Evolutionary conservation across 2,113 vertebrate species (phyloP).

Genomic region (Vulpes ferrilata): DNA sequence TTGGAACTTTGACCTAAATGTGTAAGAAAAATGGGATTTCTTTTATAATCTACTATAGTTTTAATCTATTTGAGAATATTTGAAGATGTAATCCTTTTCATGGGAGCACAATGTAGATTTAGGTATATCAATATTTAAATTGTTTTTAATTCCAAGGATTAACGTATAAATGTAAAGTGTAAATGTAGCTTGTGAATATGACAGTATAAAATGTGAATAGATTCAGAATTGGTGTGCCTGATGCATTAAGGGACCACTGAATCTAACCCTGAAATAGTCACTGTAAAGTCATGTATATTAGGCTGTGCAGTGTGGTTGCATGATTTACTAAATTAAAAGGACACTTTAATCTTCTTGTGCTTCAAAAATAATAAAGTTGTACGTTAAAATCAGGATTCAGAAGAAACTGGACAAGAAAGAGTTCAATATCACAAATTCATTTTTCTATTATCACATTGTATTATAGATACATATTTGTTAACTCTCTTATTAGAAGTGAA

Average conservation of each 20-base stretch:
- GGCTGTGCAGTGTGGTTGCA: background rate
- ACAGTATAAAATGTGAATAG: background rate
- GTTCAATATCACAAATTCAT: conserved; percentile 31
- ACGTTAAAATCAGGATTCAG: background rate
- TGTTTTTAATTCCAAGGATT: conserved; percentile 29
- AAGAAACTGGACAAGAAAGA: background rate
- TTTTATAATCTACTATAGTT: conserved; percentile 12
- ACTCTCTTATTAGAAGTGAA: background rate
- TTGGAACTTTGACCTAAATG: background rate
- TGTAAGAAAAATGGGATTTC: background rate
- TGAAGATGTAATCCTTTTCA: background rate
- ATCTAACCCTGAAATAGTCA: conserved; percentile 12
- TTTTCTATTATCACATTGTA: background rate
- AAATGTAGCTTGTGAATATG: background rate
- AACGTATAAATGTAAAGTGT: conserved; percentile 1
- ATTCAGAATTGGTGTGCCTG: background rate
- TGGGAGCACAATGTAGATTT: background rate
- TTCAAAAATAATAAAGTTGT: background rate
- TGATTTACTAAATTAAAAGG: background rate
- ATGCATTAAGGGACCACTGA: background rate
- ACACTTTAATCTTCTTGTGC: background rate
- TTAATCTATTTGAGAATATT: conserved; percentile 26
- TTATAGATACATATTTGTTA: background rate
- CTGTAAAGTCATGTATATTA: conserved; percentile 2
- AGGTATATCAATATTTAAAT: conserved; percentile 52